Evolutionary conservation across 2,797 vertebrate species (phyloP).

Genomic region (Myotis myotis): DNA sequence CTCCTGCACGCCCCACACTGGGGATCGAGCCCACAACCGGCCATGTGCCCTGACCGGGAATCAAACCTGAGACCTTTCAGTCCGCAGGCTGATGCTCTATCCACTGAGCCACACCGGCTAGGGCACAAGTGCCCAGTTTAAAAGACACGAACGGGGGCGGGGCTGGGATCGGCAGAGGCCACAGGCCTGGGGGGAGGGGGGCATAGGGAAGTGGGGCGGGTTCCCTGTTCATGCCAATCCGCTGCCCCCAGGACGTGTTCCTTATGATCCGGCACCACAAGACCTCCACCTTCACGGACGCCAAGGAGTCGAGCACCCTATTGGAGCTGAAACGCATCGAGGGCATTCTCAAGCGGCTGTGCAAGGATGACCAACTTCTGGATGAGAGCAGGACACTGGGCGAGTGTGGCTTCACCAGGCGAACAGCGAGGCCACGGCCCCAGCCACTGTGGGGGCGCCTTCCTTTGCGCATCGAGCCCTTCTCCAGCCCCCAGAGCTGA

Average conservation of each 20-base stretch:
- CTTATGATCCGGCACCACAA: constrained; percentile 82
- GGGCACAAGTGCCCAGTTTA: not conserved
- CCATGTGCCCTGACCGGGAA: too few relatives aligned
- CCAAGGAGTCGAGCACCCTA: constrained; percentile 93
- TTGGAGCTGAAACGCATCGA: constrained; percentile 93
- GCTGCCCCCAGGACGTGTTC: constrained; percentile 79
- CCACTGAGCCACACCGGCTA: too few relatives aligned
- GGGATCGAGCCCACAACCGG: too few relatives aligned
- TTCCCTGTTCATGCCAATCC: constrained; percentile 51
- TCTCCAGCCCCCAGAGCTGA: constrained; percentile 95
- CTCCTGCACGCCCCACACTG: too few relatives aligned
- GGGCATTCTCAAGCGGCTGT: constrained; percentile 84
- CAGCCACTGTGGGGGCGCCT: constrained; percentile 89
- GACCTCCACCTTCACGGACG: constrained; percentile 89
- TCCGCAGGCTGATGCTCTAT: too few relatives aligned
- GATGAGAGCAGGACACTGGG: constrained; percentile 91
- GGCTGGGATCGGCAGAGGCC: constrained; percentile 14
- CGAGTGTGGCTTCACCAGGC: constrained; percentile 94
- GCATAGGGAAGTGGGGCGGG: constrained; percentile 66
- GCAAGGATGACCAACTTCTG: constrained; percentile 93
- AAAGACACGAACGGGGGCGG: not conserved
- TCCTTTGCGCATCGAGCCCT: constrained; percentile 89
- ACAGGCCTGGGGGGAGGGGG: not conserved
- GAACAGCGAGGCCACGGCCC: constrained; percentile 93
- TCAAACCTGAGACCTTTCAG: too few relatives aligned